Conservation (phyloP, 1,140 invertebrate genomes). For the Trichonephila inaurata region DNA sequence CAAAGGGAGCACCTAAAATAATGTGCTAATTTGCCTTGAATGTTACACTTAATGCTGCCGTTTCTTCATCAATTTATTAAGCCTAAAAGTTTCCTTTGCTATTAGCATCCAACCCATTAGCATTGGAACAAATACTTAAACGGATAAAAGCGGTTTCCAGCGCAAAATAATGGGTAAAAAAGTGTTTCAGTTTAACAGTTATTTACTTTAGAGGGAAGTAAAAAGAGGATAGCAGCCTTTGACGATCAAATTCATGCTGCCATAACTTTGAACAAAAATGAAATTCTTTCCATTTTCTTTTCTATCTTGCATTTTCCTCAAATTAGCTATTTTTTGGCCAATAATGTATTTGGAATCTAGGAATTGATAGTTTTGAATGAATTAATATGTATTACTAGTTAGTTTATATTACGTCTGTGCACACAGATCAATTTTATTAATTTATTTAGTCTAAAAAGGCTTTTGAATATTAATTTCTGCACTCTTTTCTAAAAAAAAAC, state of each 20-base stretch:
- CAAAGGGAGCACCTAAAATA: constrained; percentile 54
- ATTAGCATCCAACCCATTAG: constrained; percentile 63
- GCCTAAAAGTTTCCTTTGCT: constrained; percentile 25
- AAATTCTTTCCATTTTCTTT: not conserved
- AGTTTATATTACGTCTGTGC: no score
- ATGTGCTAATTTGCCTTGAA: constrained; percentile 57
- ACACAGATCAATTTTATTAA: no score
- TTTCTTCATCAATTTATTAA: constrained; percentile 59
- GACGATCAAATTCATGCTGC: constrained; percentile 22
- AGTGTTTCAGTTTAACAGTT: constrained; percentile 60
- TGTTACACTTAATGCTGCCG: constrained; percentile 37
- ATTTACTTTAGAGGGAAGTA: constrained; percentile 48
- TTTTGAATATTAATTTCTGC: no score
- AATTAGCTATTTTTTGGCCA: not conserved
- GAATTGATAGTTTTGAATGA: not conserved
- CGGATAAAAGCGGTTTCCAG: constrained; percentile 40
- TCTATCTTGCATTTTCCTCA: not conserved
- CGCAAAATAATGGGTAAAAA: constrained; percentile 51
- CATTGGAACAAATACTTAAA: constrained; percentile 57
- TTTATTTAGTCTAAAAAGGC: no score
- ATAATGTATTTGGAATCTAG: not conserved
- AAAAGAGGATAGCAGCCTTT: constrained; percentile 30
- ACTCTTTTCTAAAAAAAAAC: no score
- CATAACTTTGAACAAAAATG: constrained; percentile 6
- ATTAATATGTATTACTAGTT: not conserved